A percentile compares a stretch with the other conserved stretches of the same genome.
Conservation (phyloP, 2,797 vertebrate genomes). For the Enteromius trimaculatus region DNA sequence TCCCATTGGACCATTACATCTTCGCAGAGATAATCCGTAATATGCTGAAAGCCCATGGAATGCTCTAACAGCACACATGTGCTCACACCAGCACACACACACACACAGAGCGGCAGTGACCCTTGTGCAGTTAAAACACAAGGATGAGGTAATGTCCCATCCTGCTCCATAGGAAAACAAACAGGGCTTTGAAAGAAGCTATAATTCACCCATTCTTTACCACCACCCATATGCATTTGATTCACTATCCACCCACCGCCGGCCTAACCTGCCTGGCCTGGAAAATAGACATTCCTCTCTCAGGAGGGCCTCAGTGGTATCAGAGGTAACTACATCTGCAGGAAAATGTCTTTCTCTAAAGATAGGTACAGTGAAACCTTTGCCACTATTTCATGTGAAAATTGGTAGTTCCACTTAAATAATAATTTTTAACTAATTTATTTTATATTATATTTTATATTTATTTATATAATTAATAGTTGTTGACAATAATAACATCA, state of each 20-base stretch:
- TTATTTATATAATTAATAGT: no score
- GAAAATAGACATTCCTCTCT: constrained; percentile 42
- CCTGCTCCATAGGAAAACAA: constrained; percentile 48
- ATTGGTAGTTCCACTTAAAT: not conserved
- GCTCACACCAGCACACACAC: constrained; percentile 10
- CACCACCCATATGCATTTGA: constrained; percentile 29
- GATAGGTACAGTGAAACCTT: constrained; percentile 16
- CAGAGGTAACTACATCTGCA: constrained; percentile 1
- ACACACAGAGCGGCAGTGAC: constrained; percentile 7
- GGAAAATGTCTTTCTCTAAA: not conserved
- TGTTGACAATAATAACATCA: not conserved
- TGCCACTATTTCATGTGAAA: not conserved
- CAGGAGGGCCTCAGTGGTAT: constrained; percentile 29
- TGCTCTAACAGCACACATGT: constrained; percentile 39
- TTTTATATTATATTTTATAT: no score
- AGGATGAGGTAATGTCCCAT: constrained; percentile 33
- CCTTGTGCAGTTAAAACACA: constrained; percentile 47
- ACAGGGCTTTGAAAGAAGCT: constrained; percentile 29
- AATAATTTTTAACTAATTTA: not conserved
- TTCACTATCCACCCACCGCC: constrained; percentile 16
- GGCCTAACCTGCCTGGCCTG: constrained; percentile 16
- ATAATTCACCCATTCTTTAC: constrained; percentile 36
- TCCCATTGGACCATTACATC: constrained; percentile 42
- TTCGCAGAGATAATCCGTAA: constrained; percentile 37
- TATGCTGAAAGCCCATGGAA: constrained; percentile 53